Base-by-base conservation (phyloP, 2,888 invertebrate genomes). In the Ischnura elegans region DNA sequence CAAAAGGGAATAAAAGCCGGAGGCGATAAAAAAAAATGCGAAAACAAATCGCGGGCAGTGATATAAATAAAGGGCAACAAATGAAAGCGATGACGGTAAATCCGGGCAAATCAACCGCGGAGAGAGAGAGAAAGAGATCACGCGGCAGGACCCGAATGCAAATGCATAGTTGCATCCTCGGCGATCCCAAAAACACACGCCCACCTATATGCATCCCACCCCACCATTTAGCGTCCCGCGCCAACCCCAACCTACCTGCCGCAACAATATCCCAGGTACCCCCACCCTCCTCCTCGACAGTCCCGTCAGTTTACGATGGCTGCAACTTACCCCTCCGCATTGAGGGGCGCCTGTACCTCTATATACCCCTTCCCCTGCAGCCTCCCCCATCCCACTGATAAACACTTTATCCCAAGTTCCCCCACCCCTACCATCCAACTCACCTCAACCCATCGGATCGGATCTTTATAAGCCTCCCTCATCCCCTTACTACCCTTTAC, bases 41-140 rank as follows among this genome's bases (percentile, higher is more conserved):
- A 51, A 42, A 29, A 87, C 19, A 46, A 87, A 87, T 25, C 51
- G 51, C 16, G 29, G 51, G 42, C 36, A 55, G 55, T 42, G 42
- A 87, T 36, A 61, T n/a, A 61, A 90, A 90, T 90, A 66, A 47
- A 87, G 43, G 25, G 42, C 42, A 61, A 61, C 90, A 90, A 90
- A 90, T 90, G 61, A 61, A 90, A 90, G 61, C 90, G 61, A 90
- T 90, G 90, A 42, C 61, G 42, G 61, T 61, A 42, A 90, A 90
- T 90, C 90, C 90, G 61, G 29, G 90, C 36, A 61, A 90, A 90
- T 90, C 90, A 90, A 66, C 90, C 90, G 45, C 43, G 87, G 55
- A 51, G 51, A 51, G 8, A 51, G 51, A 51, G 42, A 87, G 87
- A 61, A 36, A 36, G 76, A 61, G 61, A 19, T 16, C 61, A 25